Percentiles rank a stretch among this genome's conserved stretches.
These are phyloP conservation scores for Gorsachius magnificus DNA, from an alignment of 2,797 vertebrate genomes.

Conservation along the genomic window DNA sequence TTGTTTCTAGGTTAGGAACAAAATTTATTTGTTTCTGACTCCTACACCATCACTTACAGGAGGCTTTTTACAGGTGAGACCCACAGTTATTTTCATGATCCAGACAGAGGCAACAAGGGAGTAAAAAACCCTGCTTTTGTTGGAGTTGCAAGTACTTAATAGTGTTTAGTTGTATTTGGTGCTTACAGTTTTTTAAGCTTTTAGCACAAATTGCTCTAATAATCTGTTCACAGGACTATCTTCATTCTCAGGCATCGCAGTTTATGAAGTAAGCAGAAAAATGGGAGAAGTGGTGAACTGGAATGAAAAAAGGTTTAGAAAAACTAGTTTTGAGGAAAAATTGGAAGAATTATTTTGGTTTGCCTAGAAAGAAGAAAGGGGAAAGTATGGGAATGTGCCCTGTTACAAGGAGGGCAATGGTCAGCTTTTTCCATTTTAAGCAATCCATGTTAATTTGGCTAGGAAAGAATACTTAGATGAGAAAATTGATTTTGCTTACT, in stretches of 20 bases:
- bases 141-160: background rate
- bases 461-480: background rate
- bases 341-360: background rate
- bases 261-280: background rate
- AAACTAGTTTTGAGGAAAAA: background rate
- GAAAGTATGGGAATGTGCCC: background rate
- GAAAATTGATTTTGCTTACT: conserved; percentile 11
- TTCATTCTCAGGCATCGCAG: background rate
- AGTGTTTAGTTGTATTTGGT: background rate
- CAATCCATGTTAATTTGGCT: background rate
- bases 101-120: background rate
- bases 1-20: background rate
- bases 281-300: background rate
- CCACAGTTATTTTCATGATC: background rate
- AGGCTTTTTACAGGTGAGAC: background rate
- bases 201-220: background rate
- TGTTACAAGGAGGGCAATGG: background rate
- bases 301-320: background rate
- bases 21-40: background rate
- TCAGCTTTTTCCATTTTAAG: conserved; percentile 24
- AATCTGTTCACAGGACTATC: background rate
- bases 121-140: background rate
- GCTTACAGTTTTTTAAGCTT: background rate
- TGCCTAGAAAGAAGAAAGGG: background rate
- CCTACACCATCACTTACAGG: background rate